A percentile compares a stretch with the other conserved stretches of the same genome.
Conservation (phyloP, 2,888 invertebrate species). For the Cryptocephalus moraei region DNA sequence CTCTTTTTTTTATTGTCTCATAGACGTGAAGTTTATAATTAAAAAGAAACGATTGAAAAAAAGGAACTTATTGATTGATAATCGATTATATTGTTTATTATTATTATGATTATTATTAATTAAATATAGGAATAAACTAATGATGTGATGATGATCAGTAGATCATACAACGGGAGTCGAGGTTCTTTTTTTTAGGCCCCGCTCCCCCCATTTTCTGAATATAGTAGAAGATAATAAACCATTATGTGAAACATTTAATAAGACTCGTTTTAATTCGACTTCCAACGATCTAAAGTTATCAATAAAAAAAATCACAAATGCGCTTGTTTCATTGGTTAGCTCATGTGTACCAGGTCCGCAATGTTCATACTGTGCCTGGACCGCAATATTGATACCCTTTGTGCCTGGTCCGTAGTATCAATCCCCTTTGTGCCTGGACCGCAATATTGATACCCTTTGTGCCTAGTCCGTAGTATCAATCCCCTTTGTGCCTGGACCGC, state of each 20-base stretch:
- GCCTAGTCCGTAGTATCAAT: no score
- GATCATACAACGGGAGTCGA: slow-evolving; percentile 44
- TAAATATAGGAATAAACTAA: slow-evolving; percentile 44
- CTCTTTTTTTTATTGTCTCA: slow-evolving; percentile 29
- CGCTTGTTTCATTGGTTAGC: no score
- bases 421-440: no score
- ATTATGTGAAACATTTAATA: slow-evolving; percentile 47
- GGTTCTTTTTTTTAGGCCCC: slow-evolving; percentile 21
- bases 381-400: no score
- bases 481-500: no score
- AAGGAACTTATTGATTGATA: slow-evolving; percentile 1
- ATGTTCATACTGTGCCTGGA: no score
- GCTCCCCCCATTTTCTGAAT: slow-evolving; percentile 50
- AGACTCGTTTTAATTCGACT: no score
- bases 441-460: no score
- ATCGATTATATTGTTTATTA: slow-evolving; percentile 27
- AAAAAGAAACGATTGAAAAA: neutral
- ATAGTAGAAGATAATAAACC: slow-evolving; percentile 66
- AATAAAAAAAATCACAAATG: no score
- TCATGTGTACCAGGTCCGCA: no score
- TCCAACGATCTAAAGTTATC: no score
- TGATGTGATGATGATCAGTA: slow-evolving; percentile 62
- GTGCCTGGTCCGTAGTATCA: no score
- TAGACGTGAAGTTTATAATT: slow-evolving; percentile 30
- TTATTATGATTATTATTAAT: slow-evolving; percentile 38